Percentiles rank a stretch among this genome's conserved stretches.
phyloP scores from a whole-genome alignment of 2,113 vertebrate genomes.

The Myxocyprinus asiaticus region DNA sequence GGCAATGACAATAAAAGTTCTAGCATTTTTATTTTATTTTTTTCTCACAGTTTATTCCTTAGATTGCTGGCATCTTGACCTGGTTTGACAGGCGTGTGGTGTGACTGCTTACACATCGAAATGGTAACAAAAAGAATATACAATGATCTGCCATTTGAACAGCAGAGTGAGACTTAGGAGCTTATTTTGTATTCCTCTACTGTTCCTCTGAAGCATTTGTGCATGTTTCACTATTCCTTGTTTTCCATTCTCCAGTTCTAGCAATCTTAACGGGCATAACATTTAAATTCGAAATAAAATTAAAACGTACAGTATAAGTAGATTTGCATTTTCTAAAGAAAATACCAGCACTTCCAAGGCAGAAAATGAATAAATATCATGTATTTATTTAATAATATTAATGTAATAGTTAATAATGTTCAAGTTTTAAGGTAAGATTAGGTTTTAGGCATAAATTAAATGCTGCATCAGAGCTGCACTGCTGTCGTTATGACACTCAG shows the following conservation, averaged over 20 bases:
- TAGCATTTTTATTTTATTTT: too few relatives aligned
- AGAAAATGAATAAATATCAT: too few relatives aligned
- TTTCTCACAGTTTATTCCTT: neutral
- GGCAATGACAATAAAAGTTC: too few relatives aligned
- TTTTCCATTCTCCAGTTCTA: neutral
- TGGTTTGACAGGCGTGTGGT: constrained; percentile 34
- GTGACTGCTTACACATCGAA: constrained; percentile 27
- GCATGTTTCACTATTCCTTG: neutral
- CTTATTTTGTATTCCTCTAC: constrained; percentile 11
- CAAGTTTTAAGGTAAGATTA: too few relatives aligned
- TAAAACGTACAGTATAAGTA: too few relatives aligned
- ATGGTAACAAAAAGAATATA: constrained; percentile 46
- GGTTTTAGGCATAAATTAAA: too few relatives aligned
- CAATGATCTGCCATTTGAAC: constrained; percentile 39
- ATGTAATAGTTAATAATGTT: too few relatives aligned
- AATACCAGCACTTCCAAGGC: too few relatives aligned
- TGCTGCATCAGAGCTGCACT: too few relatives aligned
- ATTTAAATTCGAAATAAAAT: neutral
- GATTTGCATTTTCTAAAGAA: too few relatives aligned
- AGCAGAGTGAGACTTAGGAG: neutral
- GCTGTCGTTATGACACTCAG: too few relatives aligned
- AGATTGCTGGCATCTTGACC: constrained; percentile 29
- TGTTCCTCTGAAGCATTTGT: neutral
- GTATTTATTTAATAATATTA: too few relatives aligned
- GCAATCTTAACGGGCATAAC: neutral